Conservation (phyloP, 2,113 vertebrate species). For the Microcebus jonahi region DNA sequence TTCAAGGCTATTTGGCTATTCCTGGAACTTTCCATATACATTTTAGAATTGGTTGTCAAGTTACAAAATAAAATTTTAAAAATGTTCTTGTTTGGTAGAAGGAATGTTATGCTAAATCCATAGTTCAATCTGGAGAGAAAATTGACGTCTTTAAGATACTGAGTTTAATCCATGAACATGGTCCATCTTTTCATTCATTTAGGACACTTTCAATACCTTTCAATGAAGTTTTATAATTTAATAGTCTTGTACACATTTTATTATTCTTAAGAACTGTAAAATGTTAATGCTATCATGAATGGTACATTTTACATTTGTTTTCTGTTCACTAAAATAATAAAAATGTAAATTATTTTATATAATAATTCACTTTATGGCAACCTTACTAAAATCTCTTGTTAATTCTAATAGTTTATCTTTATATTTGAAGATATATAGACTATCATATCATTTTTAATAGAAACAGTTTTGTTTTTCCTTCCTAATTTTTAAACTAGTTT, state of each 20-base stretch:
- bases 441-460: too few species aligned
- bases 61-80: not conserved
- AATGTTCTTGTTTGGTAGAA: not conserved
- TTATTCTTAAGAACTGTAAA: not conserved
- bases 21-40: not conserved
- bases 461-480: too few species aligned
- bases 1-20: not conserved
- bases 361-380: too few species aligned
- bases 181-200: not conserved
- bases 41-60: not conserved
- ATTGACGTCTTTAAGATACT: not conserved
- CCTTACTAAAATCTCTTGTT: too few species aligned
- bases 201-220: not conserved
- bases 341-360: too few species aligned
- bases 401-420: too few species aligned
- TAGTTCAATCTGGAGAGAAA: not conserved
- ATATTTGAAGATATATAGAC: too few species aligned
- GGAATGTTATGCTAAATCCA: not conserved
- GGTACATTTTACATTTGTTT: not conserved
- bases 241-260: not conserved
- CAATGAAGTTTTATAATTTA: not conserved
- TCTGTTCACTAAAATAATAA: not conserved
- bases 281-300: not conserved
- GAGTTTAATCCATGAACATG: not conserved
- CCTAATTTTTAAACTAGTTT: too few species aligned